Evolutionary conservation across 2,797 vertebrate genomes (phyloP).

Genomic region (Sorex maritimensis): DNA sequence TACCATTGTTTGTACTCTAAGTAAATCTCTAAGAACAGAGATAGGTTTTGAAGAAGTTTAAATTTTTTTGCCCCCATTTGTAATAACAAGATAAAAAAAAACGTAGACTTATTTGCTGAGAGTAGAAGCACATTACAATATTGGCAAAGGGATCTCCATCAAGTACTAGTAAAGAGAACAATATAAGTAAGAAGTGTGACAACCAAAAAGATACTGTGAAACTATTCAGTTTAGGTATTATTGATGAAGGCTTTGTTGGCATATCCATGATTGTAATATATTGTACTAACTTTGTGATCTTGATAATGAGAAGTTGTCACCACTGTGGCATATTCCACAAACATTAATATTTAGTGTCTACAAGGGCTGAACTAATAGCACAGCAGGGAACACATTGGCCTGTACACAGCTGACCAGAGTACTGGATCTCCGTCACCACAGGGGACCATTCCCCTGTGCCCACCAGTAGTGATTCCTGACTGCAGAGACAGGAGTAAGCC

Average conservation of each 20-base stretch:
- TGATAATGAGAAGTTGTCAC: not conserved
- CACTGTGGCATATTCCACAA: not conserved
- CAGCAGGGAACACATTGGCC: no score
- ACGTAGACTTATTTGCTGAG: not conserved
- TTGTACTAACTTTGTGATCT: not conserved
- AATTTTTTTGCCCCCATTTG: not conserved
- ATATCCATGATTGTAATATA: not conserved
- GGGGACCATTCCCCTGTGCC: no score
- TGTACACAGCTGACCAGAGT: no score
- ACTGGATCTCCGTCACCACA: no score
- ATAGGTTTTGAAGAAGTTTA: slow-evolving; percentile 6
- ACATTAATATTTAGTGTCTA: not conserved
- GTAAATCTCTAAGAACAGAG: not conserved
- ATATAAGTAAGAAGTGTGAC: not conserved
- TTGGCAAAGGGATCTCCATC: slow-evolving; percentile 6
- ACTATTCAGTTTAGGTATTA: slow-evolving; percentile 1
- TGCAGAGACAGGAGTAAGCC: no score
- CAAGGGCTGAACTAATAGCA: no score
- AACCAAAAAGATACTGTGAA: slow-evolving; percentile 24
- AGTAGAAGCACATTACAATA: not conserved
- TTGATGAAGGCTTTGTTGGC: not conserved
- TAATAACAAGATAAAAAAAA: slow-evolving; percentile 19
- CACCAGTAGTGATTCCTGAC: no score
- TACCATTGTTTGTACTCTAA: slow-evolving; percentile 41
- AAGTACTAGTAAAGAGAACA: not conserved